These are phyloP conservation scores for Thysanoteuthis rhombus DNA, from an alignment of 2,888 invertebrate species.

Conservation along the genomic window DNA sequence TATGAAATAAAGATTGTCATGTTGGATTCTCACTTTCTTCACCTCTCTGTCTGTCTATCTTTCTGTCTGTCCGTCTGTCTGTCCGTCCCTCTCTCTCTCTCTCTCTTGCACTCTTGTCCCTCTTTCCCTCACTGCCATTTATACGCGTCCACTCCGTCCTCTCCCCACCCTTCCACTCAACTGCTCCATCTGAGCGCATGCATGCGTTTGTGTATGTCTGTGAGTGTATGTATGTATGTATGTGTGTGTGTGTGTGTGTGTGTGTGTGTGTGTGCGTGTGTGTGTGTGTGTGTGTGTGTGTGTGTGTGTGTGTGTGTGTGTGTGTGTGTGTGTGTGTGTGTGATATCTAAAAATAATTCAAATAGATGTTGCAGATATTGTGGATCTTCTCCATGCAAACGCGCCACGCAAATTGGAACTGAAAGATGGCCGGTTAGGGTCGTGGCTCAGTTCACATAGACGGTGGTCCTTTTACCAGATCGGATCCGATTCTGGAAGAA, in stretches of 20 bases:
- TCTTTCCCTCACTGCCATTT: background rate
- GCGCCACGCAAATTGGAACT: background rate
- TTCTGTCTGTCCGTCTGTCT: background rate
- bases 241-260: background rate
- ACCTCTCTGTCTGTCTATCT: background rate
- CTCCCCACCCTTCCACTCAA: too few relatives aligned
- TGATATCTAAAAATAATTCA: background rate
- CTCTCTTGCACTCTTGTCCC: background rate
- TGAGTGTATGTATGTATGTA: background rate
- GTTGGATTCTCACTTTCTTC: background rate
- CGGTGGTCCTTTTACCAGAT: background rate
- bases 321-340: background rate
- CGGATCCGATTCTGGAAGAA: background rate
- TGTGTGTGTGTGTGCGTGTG: background rate
- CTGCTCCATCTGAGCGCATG: background rate
- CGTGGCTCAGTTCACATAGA: background rate
- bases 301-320: background rate
- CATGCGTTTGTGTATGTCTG: slow-evolving; percentile 15
- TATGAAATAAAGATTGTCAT: background rate
- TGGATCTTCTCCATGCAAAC: slow-evolving; percentile 12
- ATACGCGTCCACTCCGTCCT: too few relatives aligned
- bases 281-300: background rate
- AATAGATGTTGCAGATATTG: background rate
- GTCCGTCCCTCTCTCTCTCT: background rate
- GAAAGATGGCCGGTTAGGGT: background rate